These are phyloP conservation scores for Zonotrichia leucophrys DNA, from an alignment of 2,113 vertebrate species.

Conservation along the genomic window DNA sequence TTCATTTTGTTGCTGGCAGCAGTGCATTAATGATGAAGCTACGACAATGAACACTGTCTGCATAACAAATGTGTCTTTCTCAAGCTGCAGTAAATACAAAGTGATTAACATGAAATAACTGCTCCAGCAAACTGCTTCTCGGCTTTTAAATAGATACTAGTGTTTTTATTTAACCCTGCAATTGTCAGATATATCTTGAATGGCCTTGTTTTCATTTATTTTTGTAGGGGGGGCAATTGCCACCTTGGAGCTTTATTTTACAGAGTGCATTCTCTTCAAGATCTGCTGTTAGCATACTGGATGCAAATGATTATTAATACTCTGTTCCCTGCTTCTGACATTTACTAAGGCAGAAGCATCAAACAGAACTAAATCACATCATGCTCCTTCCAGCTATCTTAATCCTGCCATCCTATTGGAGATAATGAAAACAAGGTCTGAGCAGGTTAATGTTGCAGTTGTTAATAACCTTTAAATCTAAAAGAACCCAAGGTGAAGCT, in stretches of 20 bases:
- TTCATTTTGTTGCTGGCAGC: constrained; percentile 69
- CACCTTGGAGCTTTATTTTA: not conserved
- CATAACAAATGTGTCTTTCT: constrained; percentile 77
- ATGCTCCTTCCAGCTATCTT: constrained; percentile 29
- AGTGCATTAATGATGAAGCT: constrained; percentile 70
- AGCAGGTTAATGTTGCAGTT: constrained; percentile 7
- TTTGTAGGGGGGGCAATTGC: not conserved
- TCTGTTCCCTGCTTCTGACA: constrained; percentile 62
- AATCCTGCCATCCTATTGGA: constrained; percentile 4
- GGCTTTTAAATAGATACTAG: constrained; percentile 47
- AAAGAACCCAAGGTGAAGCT: not conserved
- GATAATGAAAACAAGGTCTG: constrained; percentile 22
- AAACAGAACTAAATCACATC: constrained; percentile 53
- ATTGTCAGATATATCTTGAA: constrained; percentile 21
- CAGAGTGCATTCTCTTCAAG: not conserved
- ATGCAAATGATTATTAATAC: constrained; percentile 65
- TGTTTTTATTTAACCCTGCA: constrained; percentile 62
- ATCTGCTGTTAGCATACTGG: constrained; percentile 22
- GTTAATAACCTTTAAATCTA: constrained; percentile 30
- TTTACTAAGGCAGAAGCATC: constrained; percentile 59
- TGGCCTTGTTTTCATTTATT: not conserved
- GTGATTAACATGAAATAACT: constrained; percentile 74
- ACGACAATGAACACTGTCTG: constrained; percentile 76
- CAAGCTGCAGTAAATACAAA: constrained; percentile 73
- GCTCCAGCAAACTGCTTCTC: constrained; percentile 58